A percentile compares a stretch with the other conserved stretches of the same genome.
phyloP scores from a whole-genome alignment of 2,797 vertebrate genomes.

The Halcyon chelicuti region DNA sequence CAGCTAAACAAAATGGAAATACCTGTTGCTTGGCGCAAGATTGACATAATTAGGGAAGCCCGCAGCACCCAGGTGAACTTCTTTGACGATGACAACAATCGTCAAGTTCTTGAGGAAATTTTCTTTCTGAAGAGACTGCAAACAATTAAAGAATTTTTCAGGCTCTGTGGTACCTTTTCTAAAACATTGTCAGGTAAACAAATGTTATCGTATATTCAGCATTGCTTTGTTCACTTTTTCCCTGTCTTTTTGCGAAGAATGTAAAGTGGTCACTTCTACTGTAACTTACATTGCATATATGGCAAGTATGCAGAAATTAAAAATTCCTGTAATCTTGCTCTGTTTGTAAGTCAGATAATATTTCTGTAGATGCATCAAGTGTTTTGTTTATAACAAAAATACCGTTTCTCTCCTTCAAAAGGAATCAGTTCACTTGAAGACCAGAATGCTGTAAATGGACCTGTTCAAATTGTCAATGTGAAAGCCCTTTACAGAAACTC shows the following conservation, averaged over 20 bases:
- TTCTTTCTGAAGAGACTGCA: slow-evolving; percentile 97
- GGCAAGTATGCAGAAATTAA: neutral
- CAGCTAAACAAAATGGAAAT: slow-evolving; percentile 96
- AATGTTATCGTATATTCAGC: neutral
- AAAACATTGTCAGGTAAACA: slow-evolving; percentile 92
- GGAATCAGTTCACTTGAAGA: slow-evolving; percentile 86
- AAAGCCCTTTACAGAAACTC: slow-evolving; percentile 90
- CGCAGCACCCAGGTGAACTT: slow-evolving; percentile 91
- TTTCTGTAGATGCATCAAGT: neutral
- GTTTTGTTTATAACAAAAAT: neutral
- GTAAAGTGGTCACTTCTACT: neutral
- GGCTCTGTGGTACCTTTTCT: slow-evolving; percentile 92
- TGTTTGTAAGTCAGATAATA: neutral
- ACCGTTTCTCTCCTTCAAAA: slow-evolving; percentile 23
- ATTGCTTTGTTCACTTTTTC: neutral
- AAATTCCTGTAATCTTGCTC: neutral
- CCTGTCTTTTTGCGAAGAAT: neutral
- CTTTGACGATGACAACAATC: slow-evolving; percentile 88
- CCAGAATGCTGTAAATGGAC: slow-evolving; percentile 88
- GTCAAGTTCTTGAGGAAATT: slow-evolving; percentile 93
- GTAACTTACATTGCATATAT: neutral
- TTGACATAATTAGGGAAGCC: slow-evolving; percentile 94
- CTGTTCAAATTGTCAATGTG: slow-evolving; percentile 85
- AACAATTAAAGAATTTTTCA: slow-evolving; percentile 95
- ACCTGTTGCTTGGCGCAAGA: slow-evolving; percentile 92